These are phyloP conservation scores for Bradypodion pumilum DNA, from an alignment of 2,797 vertebrate genomes.

Conservation along the genomic window DNA sequence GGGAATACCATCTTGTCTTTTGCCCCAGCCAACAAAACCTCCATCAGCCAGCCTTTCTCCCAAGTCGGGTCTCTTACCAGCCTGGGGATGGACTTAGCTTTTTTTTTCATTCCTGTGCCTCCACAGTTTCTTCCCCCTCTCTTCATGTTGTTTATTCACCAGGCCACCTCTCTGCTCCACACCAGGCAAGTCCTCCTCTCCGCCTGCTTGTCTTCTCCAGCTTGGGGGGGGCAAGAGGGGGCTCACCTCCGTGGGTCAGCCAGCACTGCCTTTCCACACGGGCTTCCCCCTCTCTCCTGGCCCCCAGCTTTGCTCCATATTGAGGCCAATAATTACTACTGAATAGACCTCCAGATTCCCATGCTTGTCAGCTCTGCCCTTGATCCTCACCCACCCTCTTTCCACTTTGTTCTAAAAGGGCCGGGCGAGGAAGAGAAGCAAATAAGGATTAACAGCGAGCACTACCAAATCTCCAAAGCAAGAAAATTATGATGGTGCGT, in stretches of 20 bases:
- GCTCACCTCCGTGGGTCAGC: constrained; percentile 14
- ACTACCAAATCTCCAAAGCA: constrained; percentile 8
- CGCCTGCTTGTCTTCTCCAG: constrained; percentile 37
- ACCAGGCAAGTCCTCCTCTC: constrained; percentile 39
- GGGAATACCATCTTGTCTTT: not conserved
- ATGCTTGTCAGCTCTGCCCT: constrained; percentile 72
- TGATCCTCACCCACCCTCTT: constrained; percentile 41
- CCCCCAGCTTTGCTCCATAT: constrained; percentile 69
- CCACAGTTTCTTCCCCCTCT: not conserved
- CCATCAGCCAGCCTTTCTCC: too few species aligned
- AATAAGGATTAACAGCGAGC: constrained; percentile 23
- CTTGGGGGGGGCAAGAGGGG: not conserved
- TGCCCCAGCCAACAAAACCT: not conserved
- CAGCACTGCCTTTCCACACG: constrained; percentile 17
- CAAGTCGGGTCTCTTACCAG: not conserved
- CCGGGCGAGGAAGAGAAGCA: constrained; percentile 60
- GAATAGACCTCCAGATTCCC: constrained; percentile 82
- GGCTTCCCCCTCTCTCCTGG: constrained; percentile 57
- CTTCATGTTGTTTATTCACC: not conserved
- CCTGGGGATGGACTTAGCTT: not conserved
- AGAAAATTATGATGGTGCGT: too few species aligned
- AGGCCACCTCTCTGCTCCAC: not conserved
- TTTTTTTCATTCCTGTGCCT: not conserved
- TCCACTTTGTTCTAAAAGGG: constrained; percentile 67
- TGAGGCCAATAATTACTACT: constrained; percentile 83